Percentiles rank a stretch among this genome's conserved stretches.
Conservation (phyloP, 2,797 vertebrate species). For the Alauda arvensis region DNA sequence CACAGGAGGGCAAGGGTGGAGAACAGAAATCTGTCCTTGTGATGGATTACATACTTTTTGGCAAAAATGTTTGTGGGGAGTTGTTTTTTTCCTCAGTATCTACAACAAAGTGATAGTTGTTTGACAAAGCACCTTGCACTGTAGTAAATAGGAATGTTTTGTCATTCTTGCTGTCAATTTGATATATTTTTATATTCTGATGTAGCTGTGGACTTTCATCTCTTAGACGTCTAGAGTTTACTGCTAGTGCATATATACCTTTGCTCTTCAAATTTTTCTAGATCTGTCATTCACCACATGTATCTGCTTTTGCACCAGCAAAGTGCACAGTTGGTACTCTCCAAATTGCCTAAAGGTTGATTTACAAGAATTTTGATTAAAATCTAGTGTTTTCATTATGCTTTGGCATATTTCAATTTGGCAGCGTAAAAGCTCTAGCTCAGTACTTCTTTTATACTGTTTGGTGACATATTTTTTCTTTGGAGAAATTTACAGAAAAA, state of each 20-base stretch:
- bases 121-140: not conserved
- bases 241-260: not conserved
- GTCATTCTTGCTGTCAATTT: constrained; percentile 2
- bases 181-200: constrained; percentile 17
- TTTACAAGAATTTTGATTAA: constrained; percentile 13
- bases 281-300: not conserved
- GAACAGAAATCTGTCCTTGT: not conserved
- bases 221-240: not conserved
- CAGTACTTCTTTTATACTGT: not conserved
- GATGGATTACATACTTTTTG: not conserved
- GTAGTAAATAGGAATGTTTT: constrained; percentile 19
- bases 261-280: constrained; percentile 19
- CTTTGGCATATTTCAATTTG: not conserved
- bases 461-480: not conserved
- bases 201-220: constrained; percentile 13
- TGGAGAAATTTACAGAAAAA: not conserved
- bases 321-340: not conserved
- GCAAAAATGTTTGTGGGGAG: not conserved
- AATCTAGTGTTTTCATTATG: constrained; percentile 2
- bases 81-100: not conserved
- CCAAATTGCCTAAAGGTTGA: not conserved
- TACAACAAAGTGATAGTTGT: not conserved
- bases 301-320: not conserved
- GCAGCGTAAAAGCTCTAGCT: not conserved
- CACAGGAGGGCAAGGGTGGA: not conserved